These are phyloP conservation scores for Melangyna quadrimaculata DNA, from an alignment of 2,888 invertebrate species.

Conservation along the genomic window DNA sequence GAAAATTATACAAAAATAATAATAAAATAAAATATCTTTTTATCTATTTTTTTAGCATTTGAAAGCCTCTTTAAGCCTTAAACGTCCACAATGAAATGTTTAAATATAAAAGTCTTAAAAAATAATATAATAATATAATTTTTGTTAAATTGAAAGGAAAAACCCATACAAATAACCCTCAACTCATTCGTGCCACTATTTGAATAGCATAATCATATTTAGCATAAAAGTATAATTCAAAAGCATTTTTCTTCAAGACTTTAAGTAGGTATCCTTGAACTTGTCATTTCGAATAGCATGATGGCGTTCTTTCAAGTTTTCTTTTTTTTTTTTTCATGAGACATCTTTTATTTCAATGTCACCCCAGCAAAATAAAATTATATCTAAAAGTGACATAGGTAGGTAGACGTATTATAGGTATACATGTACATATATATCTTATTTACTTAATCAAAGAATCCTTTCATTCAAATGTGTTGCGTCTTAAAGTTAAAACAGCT, in stretches of 20 bases:
- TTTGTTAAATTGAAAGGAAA: neutral
- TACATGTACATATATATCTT: neutral
- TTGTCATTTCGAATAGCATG: constrained; percentile 7
- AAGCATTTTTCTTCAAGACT: neutral
- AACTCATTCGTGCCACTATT: neutral
- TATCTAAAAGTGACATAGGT: no score
- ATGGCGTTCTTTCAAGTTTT: neutral
- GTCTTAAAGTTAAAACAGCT: constrained; percentile 15
- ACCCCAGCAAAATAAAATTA: no score
- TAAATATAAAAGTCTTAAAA: neutral
- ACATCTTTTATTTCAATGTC: constrained; percentile 12
- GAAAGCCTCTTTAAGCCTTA: neutral
- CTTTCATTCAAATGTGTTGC: constrained; percentile 23
- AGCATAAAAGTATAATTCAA: neutral
- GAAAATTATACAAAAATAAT: no score
- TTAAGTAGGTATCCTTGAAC: constrained; percentile 30
- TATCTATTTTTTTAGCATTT: neutral
- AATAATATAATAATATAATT: neutral
- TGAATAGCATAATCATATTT: neutral
- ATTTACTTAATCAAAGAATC: constrained; percentile 20
- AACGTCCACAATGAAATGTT: neutral
- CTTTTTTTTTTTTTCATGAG: neutral
- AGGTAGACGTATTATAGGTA: no score
- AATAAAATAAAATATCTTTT: neutral
- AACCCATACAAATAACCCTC: neutral